Evolutionary conservation across 2,888 invertebrate genomes (phyloP), one percentile per base, ranked within the genome.

Genomic region (Chloroclysta siterata): DNA sequence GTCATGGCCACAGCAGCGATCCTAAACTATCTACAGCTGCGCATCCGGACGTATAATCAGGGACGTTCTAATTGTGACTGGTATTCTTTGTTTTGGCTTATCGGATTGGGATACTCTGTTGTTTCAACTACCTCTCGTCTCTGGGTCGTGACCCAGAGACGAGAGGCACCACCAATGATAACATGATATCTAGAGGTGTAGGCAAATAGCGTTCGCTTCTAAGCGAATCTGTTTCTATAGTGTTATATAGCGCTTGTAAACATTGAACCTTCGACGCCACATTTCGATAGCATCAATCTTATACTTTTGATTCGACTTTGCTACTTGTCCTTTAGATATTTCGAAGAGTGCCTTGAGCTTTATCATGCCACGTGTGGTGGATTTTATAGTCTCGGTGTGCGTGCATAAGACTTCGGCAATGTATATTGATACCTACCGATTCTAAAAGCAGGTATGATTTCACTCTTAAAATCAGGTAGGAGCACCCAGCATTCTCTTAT

Each of bases 1-100:
- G 59, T 63, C 55, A 59, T 33, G 59, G 55, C 52, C 56, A 42
- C 47, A 42, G 15, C 47, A n/a, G 28, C 15, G 15, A 53, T 53
- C 39, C 22, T 39, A 11, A 50, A 41, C 36, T 56, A 46, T 39
- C 44, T 36, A 53, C 29, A 53, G 17, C 48, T 46, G 51, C 29
- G 41, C 44, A 50, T 58, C 54, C 58, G 58, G 53, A 59, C 14
- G 17, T 42, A 17, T 57, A 53, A 57, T 53, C 47, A 41, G 53
- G 7, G 47, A 48, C 36, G 33, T 48, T 57, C 13, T 57, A 48
- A 58, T 63, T 53, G 44, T 53, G 41, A 47, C 14, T 14, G 36
- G 53, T 48, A 17, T 48, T 57, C 36, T 33, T 48, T 13, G 48
- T 28, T 51, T 56, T 41, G 10, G 17, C 48, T n/a, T 33, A 5